A percentile compares a stretch with the other conserved stretches of the same genome.
These are phyloP conservation scores for Odontocolon sp. DNA, from an alignment of 2,888 invertebrate genomes.

Conservation along the genomic window DNA sequence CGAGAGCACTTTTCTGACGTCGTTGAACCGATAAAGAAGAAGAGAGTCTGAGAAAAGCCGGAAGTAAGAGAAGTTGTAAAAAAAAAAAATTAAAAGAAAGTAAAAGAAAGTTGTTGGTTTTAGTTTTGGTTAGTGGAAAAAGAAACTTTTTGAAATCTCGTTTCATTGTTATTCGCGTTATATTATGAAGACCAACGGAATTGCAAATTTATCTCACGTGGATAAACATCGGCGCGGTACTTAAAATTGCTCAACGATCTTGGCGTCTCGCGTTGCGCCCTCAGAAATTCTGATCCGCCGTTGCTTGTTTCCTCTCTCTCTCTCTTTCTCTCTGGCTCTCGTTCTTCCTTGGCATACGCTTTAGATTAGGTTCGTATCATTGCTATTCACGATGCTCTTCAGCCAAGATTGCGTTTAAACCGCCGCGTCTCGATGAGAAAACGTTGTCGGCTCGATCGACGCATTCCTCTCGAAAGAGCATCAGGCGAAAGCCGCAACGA, in stretches of 20 bases:
- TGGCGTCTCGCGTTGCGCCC: too few species aligned
- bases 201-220: constrained; percentile 73
- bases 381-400: constrained; percentile 73
- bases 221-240: constrained; percentile 69
- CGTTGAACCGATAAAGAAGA: too few species aligned
- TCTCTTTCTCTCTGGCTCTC: neutral
- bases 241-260: constrained; percentile 73
- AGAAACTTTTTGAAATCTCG: neutral
- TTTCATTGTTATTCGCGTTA: constrained; percentile 74
- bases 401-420: constrained; percentile 73
- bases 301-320: constrained; percentile 2
- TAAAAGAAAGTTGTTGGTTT: constrained; percentile 18
- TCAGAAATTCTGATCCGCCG: neutral
- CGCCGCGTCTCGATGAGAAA: constrained; percentile 39
- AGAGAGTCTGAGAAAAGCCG: too few species aligned
- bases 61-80: too few species aligned
- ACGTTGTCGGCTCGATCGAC: neutral
- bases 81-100: neutral
- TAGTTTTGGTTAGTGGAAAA: neutral
- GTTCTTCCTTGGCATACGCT: constrained; percentile 35
- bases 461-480: neutral
- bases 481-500: neutral
- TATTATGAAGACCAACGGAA: constrained; percentile 58
- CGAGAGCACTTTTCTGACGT: neutral
- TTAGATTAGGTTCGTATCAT: constrained; percentile 70